Conservation (phyloP, 2,113 vertebrate species). For the Falcunculus frontatus region DNA sequence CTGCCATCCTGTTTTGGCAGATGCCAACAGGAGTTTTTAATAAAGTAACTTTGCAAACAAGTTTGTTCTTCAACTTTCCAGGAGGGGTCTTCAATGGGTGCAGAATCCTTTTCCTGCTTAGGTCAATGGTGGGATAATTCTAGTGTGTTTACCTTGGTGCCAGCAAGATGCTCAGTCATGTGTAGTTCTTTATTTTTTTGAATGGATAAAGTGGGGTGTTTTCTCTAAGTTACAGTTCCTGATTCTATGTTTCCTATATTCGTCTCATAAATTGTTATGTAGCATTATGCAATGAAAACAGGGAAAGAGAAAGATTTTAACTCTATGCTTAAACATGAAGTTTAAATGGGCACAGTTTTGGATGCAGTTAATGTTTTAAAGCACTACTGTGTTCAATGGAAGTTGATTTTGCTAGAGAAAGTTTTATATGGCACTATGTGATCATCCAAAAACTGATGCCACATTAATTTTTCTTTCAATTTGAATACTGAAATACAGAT, state of each 20-base stretch:
- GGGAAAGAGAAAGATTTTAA: neutral
- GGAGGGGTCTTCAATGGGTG: neutral
- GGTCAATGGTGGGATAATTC: neutral
- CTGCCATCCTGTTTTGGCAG: neutral
- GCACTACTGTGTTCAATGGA: neutral
- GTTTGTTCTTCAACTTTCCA: neutral
- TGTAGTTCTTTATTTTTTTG: neutral
- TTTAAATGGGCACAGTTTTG: neutral
- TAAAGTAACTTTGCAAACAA: neutral
- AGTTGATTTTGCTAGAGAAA: neutral
- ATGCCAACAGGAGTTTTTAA: neutral
- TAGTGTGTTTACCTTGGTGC: neutral
- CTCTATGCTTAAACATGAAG: neutral
- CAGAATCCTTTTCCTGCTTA: neutral
- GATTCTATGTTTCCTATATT: neutral
- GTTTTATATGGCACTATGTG: neutral
- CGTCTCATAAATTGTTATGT: neutral
- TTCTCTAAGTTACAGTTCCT: neutral
- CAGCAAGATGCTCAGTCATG: neutral
- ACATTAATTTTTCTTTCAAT: neutral
- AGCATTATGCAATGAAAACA: neutral
- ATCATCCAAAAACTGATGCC: neutral
- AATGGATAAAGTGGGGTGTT: neutral
- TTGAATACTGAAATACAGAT: neutral
- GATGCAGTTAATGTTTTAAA: neutral